Conservation (phyloP, 1,140 invertebrate genomes). For the Aleiodes sp. region DNA sequence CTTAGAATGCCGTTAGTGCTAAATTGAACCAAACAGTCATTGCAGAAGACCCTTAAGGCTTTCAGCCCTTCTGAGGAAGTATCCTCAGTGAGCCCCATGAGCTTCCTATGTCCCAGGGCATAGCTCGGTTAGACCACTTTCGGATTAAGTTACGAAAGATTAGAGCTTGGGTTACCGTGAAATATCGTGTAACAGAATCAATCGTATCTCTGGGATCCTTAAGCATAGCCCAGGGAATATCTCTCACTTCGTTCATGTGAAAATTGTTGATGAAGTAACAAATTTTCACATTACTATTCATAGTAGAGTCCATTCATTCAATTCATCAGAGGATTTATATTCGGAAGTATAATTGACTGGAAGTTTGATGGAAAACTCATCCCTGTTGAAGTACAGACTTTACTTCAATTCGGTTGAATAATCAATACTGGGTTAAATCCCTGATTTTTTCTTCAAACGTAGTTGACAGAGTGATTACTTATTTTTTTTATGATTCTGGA, state of each 20-base stretch:
- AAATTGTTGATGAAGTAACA: no score
- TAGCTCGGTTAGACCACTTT: constrained; percentile 17
- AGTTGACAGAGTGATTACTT: background rate
- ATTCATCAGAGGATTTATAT: no score
- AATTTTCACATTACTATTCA: no score
- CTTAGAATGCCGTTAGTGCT: background rate
- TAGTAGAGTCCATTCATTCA: no score
- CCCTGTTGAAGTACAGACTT: no score
- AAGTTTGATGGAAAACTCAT: no score
- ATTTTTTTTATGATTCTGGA: no score
- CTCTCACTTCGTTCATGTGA: background rate
- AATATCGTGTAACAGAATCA: constrained; percentile 27
- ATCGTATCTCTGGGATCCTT: background rate
- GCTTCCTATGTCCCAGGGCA: constrained; percentile 22
- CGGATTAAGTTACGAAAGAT: constrained; percentile 30
- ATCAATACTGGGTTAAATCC: no score
- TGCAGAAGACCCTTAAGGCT: background rate
- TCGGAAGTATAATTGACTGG: no score
- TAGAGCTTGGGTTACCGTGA: constrained; percentile 11
- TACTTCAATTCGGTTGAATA: no score
- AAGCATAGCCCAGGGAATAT: background rate
- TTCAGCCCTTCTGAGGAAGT: background rate
- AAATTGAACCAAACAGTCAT: constrained; percentile 1
- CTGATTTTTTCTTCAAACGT: no score
- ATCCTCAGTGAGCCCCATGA: constrained; percentile 6